A percentile compares a stretch with the other conserved stretches of the same genome.
These are phyloP conservation scores for Torymus texanus DNA, from an alignment of 2,888 invertebrate species.

Conservation along the genomic window DNA sequence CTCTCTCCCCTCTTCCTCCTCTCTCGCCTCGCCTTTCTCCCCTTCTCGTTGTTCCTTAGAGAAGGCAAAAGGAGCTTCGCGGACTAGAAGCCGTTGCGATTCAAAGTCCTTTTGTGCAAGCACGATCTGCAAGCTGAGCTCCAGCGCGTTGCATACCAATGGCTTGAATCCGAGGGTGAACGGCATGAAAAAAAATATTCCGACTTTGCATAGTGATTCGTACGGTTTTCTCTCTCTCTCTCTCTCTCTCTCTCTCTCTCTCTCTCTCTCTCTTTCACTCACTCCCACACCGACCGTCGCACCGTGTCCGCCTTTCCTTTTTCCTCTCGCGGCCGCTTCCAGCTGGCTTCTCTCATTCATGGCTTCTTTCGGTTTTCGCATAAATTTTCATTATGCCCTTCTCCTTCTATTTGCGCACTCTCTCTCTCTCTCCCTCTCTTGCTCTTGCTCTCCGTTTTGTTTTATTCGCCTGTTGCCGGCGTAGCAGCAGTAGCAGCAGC, in stretches of 20 bases:
- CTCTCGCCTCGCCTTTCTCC: background rate
- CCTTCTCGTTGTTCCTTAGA: background rate
- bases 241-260: background rate
- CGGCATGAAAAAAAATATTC: conserved; percentile 44
- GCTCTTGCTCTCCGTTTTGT: conserved; percentile 15
- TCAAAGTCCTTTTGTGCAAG: conserved; percentile 49
- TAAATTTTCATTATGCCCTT: conserved; percentile 42
- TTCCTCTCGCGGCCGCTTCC: background rate
- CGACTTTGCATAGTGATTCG: conserved; percentile 51
- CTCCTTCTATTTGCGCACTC: background rate
- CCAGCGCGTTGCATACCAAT: conserved; percentile 54
- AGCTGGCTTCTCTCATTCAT: conserved; percentile 42
- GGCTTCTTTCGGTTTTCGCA: conserved; percentile 43
- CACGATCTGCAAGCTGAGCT: conserved; percentile 35
- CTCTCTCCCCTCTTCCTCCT: background rate
- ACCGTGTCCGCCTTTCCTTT: background rate
- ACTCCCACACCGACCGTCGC: background rate
- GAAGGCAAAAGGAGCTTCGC: conserved; percentile 4
- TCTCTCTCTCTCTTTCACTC: background rate
- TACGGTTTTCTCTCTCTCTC: conserved; percentile 10
- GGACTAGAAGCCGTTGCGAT: conserved; percentile 27
- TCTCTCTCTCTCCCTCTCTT: background rate
- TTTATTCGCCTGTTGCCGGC: conserved; percentile 21
- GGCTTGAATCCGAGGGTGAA: conserved; percentile 4
- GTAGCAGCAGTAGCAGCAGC: background rate